Conservation (phyloP, 2,113 vertebrate species). For the Pycnonotus jocosus region DNA sequence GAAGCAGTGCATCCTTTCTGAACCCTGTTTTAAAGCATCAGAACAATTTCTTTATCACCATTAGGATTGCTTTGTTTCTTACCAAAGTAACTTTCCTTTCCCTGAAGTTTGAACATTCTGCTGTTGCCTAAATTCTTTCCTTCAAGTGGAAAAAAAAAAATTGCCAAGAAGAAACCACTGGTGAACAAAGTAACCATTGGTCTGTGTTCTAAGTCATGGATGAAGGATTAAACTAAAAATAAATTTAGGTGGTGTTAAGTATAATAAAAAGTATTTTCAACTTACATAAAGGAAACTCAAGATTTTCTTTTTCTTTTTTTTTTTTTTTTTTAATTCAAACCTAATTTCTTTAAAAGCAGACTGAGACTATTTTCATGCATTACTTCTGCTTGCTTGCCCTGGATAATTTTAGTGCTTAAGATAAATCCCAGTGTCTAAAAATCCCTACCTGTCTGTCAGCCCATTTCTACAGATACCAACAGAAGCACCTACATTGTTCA, state of each 20-base stretch:
- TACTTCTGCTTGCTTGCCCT: conserved; percentile 38
- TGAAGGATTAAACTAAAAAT: neutral
- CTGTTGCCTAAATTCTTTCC: neutral
- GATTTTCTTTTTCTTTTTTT: conserved; percentile 17
- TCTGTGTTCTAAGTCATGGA: neutral
- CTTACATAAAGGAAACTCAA: neutral
- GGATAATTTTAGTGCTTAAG: conserved; percentile 41
- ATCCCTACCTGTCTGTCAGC: conserved; percentile 30
- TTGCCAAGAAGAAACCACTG: neutral
- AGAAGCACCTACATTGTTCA: neutral
- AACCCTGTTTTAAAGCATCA: neutral
- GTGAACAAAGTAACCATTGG: neutral
- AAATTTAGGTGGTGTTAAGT: neutral
- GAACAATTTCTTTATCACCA: neutral
- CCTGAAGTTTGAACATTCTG: neutral
- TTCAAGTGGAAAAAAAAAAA: neutral
- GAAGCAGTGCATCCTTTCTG: neutral
- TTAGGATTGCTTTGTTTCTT: neutral
- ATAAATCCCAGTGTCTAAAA: conserved; percentile 15
- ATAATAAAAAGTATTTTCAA: neutral
- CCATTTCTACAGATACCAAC: neutral
- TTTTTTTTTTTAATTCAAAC: conserved; percentile 14
- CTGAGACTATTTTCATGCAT: neutral
- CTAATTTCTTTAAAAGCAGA: neutral
- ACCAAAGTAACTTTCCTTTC: neutral